phyloP scores from a whole-genome alignment of 2,797 vertebrate genomes.

The Tauraco hartlaubi region DNA sequence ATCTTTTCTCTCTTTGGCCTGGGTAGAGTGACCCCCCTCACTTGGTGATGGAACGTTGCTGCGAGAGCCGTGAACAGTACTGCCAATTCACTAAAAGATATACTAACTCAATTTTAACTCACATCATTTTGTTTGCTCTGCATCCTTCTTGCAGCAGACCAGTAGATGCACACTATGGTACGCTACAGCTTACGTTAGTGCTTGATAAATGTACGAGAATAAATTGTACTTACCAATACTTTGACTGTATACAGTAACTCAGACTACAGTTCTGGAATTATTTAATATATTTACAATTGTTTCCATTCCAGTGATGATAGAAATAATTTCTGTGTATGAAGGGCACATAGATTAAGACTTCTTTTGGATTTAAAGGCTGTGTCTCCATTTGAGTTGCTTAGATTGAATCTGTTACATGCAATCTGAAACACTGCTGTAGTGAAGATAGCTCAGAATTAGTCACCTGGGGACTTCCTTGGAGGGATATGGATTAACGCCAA shows the following conservation, averaged over 20 bases:
- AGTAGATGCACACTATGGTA: not conserved
- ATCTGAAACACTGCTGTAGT: not conserved
- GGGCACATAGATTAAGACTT: not conserved
- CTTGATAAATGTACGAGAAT: not conserved
- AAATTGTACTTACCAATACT: not conserved
- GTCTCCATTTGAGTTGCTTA: not conserved
- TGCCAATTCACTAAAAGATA: not conserved
- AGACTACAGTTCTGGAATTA: not conserved
- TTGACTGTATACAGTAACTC: not conserved
- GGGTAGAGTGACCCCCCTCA: no score
- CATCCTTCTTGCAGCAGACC: not conserved
- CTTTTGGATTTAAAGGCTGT: not conserved
- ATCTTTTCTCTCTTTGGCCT: not conserved
- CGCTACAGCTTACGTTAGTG: not conserved
- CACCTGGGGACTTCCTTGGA: not conserved
- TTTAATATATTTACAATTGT: not conserved
- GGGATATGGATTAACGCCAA: not conserved
- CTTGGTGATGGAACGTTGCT: not conserved
- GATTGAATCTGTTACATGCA: not conserved
- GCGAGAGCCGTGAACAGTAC: rapidly evolving
- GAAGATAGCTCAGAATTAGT: not conserved
- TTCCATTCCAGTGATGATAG: not conserved
- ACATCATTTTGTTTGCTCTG: not conserved
- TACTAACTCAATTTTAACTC: not conserved
- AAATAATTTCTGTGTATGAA: not conserved